These are phyloP conservation scores for Achroia grisella DNA, from an alignment of 1,140 invertebrate genomes.

Conservation along the genomic window DNA sequence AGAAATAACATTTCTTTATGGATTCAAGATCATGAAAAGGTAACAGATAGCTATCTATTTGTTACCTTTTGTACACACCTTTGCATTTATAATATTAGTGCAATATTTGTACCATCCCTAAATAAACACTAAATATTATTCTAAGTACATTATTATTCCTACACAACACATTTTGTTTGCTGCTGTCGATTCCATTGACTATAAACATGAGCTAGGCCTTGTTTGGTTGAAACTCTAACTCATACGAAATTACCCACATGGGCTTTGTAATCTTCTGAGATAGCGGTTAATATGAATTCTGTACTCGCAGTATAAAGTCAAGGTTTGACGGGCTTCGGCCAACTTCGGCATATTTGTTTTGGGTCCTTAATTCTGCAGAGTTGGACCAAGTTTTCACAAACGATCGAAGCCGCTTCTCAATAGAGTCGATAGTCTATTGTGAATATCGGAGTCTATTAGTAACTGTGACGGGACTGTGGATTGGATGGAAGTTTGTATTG, in stretches of 20 bases:
- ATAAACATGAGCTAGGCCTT: neutral
- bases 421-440: conserved; percentile 20
- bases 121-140: no score
- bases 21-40: no score
- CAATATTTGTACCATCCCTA: no score
- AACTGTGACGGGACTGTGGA: neutral
- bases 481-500: no score
- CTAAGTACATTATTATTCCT: no score
- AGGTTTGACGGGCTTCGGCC: conserved; percentile 9
- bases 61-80: no score
- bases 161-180: no score
- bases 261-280: conserved; percentile 29
- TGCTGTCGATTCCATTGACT: neutral
- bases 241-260: conserved; percentile 28
- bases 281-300: conserved; percentile 31
- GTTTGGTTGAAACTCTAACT: conserved; percentile 26
- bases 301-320: conserved; percentile 18
- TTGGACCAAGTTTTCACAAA: conserved; percentile 11
- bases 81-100: no score
- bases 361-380: conserved; percentile 6
- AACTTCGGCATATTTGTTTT: conserved; percentile 19
- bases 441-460: neutral
- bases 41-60: no score
- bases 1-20: no score
- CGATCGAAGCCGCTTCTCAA: conserved; percentile 14